Evolutionary conservation across 2,113 vertebrate genomes (phyloP).

Genomic region (Chloroceryle aenea): DNA sequence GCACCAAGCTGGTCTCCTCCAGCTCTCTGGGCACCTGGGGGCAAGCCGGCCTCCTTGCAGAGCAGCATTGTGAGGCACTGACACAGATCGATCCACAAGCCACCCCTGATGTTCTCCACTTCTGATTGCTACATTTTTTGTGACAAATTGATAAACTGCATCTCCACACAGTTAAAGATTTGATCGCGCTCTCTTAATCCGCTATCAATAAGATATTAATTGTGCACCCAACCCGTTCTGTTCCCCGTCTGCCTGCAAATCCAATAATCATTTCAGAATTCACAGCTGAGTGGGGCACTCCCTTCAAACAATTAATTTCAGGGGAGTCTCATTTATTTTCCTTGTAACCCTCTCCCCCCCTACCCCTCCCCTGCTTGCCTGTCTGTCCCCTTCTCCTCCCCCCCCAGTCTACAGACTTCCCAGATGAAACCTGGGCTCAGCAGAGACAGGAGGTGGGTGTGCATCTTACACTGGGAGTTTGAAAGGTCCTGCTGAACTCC

Average conservation of each 20-base stretch:
- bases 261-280: slow-evolving; percentile 81
- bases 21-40: background rate
- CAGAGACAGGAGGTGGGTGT: background rate
- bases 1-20: background rate
- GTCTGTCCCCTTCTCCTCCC: background rate
- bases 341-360: slow-evolving; percentile 10
- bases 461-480: background rate
- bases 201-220: slow-evolving; percentile 83
- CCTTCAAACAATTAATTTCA: slow-evolving; percentile 77
- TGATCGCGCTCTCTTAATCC: slow-evolving; percentile 79
- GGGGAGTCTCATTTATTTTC: slow-evolving; percentile 75
- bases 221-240: slow-evolving; percentile 65
- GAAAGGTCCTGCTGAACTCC: background rate
- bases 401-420: background rate
- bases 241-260: slow-evolving; percentile 76
- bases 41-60: background rate
- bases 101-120: slow-evolving; percentile 53
- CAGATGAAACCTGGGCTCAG: background rate
- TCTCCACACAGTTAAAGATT: slow-evolving; percentile 80
- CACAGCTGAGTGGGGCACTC: slow-evolving; percentile 75
- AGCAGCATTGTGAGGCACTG: background rate
- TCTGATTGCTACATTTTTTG: slow-evolving; percentile 77
- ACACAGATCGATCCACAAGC: slow-evolving; percentile 49
- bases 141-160: slow-evolving; percentile 83
- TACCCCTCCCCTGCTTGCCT: background rate